Evolutionary conservation across 2,113 vertebrate genomes (phyloP).

Genomic region (Ictalurus punctatus): DNA sequence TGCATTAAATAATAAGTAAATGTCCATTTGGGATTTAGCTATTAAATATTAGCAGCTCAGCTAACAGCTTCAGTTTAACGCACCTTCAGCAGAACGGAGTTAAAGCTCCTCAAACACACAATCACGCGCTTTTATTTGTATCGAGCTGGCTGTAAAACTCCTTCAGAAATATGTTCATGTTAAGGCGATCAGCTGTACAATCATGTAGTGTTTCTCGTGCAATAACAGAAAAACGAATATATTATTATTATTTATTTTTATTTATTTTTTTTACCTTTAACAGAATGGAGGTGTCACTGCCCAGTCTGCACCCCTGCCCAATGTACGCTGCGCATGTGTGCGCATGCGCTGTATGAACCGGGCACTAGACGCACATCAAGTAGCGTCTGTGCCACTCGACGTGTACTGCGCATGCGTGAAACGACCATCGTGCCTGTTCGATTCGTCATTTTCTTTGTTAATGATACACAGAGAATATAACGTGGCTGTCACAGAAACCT

Average conservation of each 20-base stretch:
- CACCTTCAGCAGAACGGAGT: not conserved
- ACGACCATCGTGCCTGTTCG: not conserved
- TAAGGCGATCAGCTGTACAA: not conserved
- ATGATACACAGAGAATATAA: not conserved
- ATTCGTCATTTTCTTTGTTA: not conserved
- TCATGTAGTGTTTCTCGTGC: not conserved
- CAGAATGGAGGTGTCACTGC: not conserved
- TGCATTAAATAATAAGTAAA: not conserved
- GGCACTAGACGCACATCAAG: not conserved
- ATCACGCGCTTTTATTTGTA: not conserved
- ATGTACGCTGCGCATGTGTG: slow-evolving; percentile 12
- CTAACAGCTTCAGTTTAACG: not conserved
- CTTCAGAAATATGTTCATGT: not conserved
- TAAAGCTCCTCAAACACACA: not conserved
- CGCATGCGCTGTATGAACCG: not conserved
- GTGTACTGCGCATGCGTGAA: not conserved
- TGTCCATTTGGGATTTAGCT: not conserved
- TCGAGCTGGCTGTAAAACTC: not conserved
- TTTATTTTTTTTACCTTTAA: not conserved
- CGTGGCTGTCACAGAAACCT: not conserved
- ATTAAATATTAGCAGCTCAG: not conserved
- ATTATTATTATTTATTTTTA: too few species aligned
- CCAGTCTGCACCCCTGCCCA: not conserved
- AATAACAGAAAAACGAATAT: not conserved
- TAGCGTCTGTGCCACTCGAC: not conserved